Base-by-base conservation (phyloP, 2,888 invertebrate species). In the Andrena bicolor region DNA sequence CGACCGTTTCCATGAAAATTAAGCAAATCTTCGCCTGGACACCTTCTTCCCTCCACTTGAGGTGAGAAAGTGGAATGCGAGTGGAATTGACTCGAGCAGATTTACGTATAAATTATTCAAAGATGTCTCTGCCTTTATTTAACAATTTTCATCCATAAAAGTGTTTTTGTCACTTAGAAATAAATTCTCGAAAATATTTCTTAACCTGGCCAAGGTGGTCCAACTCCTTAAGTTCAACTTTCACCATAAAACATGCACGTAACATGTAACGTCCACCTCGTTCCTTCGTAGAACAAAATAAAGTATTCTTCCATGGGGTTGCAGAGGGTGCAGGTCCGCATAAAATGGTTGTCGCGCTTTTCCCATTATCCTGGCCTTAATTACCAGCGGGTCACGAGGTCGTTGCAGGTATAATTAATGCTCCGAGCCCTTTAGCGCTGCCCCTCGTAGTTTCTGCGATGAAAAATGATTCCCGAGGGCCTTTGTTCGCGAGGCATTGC, bases 341-440 rank as follows among this genome's bases (percentile, higher is more conserved):
- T 64, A 53, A 76, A 73, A 74, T 49, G 35, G 69, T 56, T 63
- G 68, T 30, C 13, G 76, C 28, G 71, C 56, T 84, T 81, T 82
- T 76, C 76, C 81, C 74, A 48, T 78, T 77, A 60, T 1, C 61
- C 78, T 79, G 84, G 70, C 85, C 85, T 86, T 88, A 89, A 89
- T 89, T 88, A 87, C 86, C 56, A 41, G 49, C 76, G 65, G 84
- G 86, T 86, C 89, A 87, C 72, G 82, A 83, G 90, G 86, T 85
- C 85, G 66, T 76, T 72, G 60, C 66, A 61, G 49, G 79, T 69
- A 77, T 78, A 81, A 81, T 81, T 74, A 81, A 81, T 79, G 79
- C 56, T 10, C 32, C 26, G 51, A 58, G 76, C 71, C 69, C 69
- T 74, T 61, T 53, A 65, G 49, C 20, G 68, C 48, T 23, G 58